Conservation (phyloP, 2,888 invertebrate genomes). For the Caradrina clavipalpis region DNA sequence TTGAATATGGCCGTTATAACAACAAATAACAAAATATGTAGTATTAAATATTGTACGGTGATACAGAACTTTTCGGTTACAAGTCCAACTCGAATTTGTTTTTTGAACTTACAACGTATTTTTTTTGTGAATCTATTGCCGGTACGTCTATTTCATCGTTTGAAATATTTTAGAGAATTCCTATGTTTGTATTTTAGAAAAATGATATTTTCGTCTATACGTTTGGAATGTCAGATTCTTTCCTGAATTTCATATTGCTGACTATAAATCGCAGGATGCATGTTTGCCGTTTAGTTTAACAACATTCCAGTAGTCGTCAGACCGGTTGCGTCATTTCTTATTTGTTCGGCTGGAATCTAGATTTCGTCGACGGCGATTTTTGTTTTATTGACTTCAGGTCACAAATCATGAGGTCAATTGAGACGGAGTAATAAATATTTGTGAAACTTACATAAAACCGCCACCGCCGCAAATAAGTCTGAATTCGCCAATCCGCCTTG, state of each 20-base stretch:
- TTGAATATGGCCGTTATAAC: no score
- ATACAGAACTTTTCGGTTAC: no score
- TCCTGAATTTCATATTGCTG: constrained; percentile 37
- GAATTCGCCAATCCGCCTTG: no score
- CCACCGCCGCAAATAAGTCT: no score
- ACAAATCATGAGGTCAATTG: neutral
- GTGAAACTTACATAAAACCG: no score
- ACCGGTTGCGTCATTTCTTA: neutral
- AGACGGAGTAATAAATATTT: no score
- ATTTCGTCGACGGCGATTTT: neutral
- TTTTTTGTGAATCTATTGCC: no score
- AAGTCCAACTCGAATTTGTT: neutral
- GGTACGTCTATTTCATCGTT: neutral
- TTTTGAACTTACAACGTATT: neutral
- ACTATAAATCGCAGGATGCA: constrained; percentile 39
- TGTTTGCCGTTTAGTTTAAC: constrained; percentile 21
- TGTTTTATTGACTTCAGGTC: neutral
- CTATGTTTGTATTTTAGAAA: constrained; percentile 15
- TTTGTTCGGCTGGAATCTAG: neutral
- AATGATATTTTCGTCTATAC: constrained; percentile 29
- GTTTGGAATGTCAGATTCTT: constrained; percentile 22
- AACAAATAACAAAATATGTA: no score
- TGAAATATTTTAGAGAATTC: constrained; percentile 5
- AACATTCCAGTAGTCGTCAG: constrained; percentile 2
- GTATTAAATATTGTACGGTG: no score